These are phyloP conservation scores for Anomalospiza imberbis DNA, from an alignment of 2,797 vertebrate genomes.

Conservation along the genomic window DNA sequence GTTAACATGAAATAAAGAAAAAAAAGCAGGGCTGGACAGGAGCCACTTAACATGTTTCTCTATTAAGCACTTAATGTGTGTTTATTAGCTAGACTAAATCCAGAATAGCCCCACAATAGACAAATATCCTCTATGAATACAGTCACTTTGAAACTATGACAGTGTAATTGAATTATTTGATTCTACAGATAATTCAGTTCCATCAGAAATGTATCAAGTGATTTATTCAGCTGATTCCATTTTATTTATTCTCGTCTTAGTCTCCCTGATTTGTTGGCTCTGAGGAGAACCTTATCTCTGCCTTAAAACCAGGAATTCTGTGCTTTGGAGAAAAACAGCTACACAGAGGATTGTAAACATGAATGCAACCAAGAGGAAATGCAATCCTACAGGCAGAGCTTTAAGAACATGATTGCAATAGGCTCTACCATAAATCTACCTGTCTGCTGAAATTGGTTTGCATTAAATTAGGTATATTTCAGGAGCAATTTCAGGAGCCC, in stretches of 20 bases:
- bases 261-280: not conserved
- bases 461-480: not conserved
- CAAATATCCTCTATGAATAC: not conserved
- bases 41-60: not conserved
- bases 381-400: not conserved
- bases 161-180: not conserved
- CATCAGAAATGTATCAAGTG: not conserved
- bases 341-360: not conserved
- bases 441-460: not conserved
- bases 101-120: not conserved
- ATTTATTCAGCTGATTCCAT: not conserved
- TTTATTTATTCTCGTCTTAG: not conserved
- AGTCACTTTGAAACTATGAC: not conserved
- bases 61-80: not conserved
- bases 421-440: not conserved
- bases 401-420: not conserved
- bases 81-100: not conserved
- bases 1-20: not conserved
- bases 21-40: not conserved
- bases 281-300: not conserved
- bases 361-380: not conserved
- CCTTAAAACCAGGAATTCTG: not conserved
- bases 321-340: not conserved
- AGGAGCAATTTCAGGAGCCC: not conserved
- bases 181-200: not conserved